phyloP scores from a whole-genome alignment of 2,797 vertebrate species.

The Gymnothorax reevesii region DNA sequence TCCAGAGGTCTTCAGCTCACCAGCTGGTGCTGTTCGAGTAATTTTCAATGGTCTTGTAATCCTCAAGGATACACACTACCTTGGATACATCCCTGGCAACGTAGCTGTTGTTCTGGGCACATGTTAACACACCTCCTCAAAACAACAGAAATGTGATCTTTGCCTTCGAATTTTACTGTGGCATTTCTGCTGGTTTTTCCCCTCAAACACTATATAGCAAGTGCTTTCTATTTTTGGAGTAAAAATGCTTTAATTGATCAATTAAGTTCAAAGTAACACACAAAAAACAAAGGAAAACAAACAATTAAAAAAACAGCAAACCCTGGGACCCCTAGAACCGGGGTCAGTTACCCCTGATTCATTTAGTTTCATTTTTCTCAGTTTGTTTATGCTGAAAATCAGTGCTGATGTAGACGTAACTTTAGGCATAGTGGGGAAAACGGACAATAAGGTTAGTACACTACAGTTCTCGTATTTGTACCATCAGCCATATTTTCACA shows the following conservation, averaged over 20 bases:
- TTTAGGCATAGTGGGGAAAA: too few species aligned
- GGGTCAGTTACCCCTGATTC: too few species aligned
- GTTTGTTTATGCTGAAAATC: neutral
- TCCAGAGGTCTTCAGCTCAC: neutral
- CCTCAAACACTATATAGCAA: neutral
- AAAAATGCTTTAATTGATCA: too few species aligned
- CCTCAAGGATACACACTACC: neutral
- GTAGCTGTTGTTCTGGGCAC: neutral
- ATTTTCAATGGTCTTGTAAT: neutral
- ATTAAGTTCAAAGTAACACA: too few species aligned
- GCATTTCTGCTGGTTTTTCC: neutral
- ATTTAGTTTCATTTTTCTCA: neutral
- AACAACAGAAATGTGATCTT: neutral
- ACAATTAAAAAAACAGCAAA: too few species aligned
- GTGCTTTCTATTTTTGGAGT: neutral
- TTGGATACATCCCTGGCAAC: neutral
- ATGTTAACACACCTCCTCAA: neutral
- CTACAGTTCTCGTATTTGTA: neutral
- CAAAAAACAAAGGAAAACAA: too few species aligned
- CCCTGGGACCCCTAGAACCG: too few species aligned
- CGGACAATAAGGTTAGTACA: neutral
- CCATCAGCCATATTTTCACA: neutral
- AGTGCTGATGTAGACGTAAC: neutral
- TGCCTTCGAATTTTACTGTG: neutral
- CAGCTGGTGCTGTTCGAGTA: neutral